phyloP scores from a whole-genome alignment of 2,888 invertebrate genomes.

The Melanostoma mellinum region DNA sequence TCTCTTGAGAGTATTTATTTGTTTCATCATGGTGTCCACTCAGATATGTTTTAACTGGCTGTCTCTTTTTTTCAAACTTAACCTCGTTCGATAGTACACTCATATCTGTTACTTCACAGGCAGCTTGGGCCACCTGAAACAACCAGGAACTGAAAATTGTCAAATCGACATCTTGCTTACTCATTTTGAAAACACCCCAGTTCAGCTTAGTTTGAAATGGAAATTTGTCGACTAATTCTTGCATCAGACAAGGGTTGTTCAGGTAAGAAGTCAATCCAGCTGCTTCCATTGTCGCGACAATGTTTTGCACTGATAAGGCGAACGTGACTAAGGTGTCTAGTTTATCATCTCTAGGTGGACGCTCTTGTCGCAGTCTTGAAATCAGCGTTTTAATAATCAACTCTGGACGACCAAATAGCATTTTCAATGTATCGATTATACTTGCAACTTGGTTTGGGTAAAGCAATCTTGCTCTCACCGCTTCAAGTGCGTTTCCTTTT shows the following conservation, averaged over 20 bases:
- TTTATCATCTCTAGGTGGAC: slow-evolving; percentile 13
- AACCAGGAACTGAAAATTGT: slow-evolving; percentile 43
- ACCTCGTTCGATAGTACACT: too few species aligned
- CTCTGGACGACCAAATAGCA: slow-evolving; percentile 32
- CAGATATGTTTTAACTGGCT: slow-evolving; percentile 1
- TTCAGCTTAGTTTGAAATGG: slow-evolving; percentile 59
- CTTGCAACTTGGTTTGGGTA: slow-evolving; percentile 16
- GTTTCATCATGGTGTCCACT: slow-evolving; percentile 7
- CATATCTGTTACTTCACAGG: too few species aligned
- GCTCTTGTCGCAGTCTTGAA: slow-evolving; percentile 1
- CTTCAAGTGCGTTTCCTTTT: slow-evolving; percentile 26
- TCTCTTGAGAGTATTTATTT: neutral
- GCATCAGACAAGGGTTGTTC: slow-evolving; percentile 57
- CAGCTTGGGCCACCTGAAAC: slow-evolving; percentile 26
- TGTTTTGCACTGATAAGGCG: slow-evolving; percentile 53
- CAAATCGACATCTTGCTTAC: slow-evolving; percentile 2
- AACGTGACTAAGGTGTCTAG: slow-evolving; percentile 16
- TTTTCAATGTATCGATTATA: neutral
- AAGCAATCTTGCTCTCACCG: slow-evolving; percentile 19
- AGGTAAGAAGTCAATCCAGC: slow-evolving; percentile 46
- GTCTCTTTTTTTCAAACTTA: too few species aligned
- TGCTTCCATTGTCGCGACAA: slow-evolving; percentile 57
- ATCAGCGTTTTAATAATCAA: slow-evolving; percentile 8
- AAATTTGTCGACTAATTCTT: slow-evolving; percentile 64
- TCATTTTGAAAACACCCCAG: slow-evolving; percentile 56